phyloP scores from a whole-genome alignment of 1,140 invertebrate species.

The Hyposmocoma kahamanoa region DNA sequence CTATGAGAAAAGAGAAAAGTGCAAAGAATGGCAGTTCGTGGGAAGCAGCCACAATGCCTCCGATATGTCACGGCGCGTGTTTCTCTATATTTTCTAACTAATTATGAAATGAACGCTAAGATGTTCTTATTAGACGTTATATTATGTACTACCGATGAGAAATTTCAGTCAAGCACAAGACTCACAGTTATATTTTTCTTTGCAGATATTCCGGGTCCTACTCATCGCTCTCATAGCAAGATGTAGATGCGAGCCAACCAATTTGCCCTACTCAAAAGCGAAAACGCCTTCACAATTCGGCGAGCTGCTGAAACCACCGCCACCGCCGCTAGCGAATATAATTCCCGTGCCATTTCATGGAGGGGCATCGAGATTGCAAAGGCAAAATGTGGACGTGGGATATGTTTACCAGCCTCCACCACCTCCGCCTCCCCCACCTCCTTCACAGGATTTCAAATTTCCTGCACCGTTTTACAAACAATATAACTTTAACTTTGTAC shows the following conservation, averaged over 20 bases:
- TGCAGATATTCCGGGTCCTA: slow-evolving; percentile 50
- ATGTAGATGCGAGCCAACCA: slow-evolving; percentile 36
- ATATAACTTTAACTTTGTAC: slow-evolving; percentile 66
- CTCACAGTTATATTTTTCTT: slow-evolving; percentile 24
- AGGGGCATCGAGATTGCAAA: slow-evolving; percentile 32
- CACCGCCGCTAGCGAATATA: slow-evolving; percentile 36
- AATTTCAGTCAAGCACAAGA: too few species aligned
- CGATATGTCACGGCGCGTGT: slow-evolving; percentile 44
- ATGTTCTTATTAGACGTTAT: slow-evolving; percentile 8
- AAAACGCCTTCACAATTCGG: slow-evolving; percentile 38
- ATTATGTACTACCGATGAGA: neutral
- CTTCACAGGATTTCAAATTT: slow-evolving; percentile 45
- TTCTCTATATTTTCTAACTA: slow-evolving; percentile 60
- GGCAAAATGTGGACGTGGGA: slow-evolving; percentile 33
- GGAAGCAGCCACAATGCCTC: slow-evolving; percentile 48
- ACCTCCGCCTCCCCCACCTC: slow-evolving; percentile 19
- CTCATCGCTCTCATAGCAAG: slow-evolving; percentile 30
- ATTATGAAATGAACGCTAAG: slow-evolving; percentile 32
- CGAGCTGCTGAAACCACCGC: slow-evolving; percentile 48
- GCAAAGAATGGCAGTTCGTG: slow-evolving; percentile 57
- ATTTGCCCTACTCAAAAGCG: slow-evolving; percentile 26
- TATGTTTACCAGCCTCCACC: slow-evolving; percentile 42
- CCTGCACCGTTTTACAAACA: slow-evolving; percentile 63
- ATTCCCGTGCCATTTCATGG: slow-evolving; percentile 54
- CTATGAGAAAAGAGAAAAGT: slow-evolving; percentile 69